A percentile compares a stretch with the other conserved stretches of the same genome.
These are phyloP conservation scores for Amblyopsis hoosieri DNA, from an alignment of 2,797 vertebrate genomes.

Conservation along the genomic window DNA sequence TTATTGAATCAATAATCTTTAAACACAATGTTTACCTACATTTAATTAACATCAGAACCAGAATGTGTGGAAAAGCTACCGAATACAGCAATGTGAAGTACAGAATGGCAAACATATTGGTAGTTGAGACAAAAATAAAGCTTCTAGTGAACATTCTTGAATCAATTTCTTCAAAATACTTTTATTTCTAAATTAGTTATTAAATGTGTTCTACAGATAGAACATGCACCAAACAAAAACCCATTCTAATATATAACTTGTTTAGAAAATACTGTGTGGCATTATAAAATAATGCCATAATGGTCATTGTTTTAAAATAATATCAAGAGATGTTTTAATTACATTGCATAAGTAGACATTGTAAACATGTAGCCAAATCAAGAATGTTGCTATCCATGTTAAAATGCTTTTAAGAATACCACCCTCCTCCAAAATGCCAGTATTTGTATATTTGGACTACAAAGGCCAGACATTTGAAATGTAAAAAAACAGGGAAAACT, in stretches of 20 bases:
- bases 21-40: constrained; percentile 30
- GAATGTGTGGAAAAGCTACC: background rate
- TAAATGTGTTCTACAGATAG: constrained; percentile 2
- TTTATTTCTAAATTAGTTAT: background rate
- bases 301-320: background rate
- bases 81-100: too few relatives aligned
- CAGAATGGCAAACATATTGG: too few relatives aligned
- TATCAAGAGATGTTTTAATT: constrained; percentile 7
- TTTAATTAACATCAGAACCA: constrained; percentile 20
- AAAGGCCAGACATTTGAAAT: too few relatives aligned
- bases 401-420: too few relatives aligned
- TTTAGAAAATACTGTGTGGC: background rate
- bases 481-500: background rate
- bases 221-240: background rate
- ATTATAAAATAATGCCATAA: background rate
- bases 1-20: constrained; percentile 45
- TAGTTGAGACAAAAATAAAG: too few relatives aligned
- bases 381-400: too few relatives aligned
- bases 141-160: too few relatives aligned
- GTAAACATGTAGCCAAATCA: background rate
- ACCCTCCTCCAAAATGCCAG: too few relatives aligned
- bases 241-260: background rate
- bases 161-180: background rate
- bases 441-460: too few relatives aligned
- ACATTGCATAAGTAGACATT: background rate